Percentiles rank a stretch among this genome's conserved stretches.
Conservation (phyloP, 1,140 invertebrate genomes). For the Sarcophaga bullata region DNA sequence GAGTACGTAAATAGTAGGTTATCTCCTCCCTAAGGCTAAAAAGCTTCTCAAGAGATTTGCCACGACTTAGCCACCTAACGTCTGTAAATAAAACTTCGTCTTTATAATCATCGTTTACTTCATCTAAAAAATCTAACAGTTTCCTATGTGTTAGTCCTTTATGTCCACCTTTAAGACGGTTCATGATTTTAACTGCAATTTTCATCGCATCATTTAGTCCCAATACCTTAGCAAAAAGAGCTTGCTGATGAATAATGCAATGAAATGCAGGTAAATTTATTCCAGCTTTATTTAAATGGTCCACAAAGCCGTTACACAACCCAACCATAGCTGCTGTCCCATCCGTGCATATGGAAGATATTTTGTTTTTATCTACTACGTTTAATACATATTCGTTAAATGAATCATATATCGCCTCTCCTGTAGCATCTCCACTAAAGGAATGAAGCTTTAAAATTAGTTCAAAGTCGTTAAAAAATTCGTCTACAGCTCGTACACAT, state of each 20-base stretch:
- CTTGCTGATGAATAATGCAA: neutral
- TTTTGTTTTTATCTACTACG: no score
- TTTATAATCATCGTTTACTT: neutral
- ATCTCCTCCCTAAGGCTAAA: neutral
- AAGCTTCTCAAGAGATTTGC: neutral
- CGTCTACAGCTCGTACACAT: no score
- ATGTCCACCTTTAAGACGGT: neutral
- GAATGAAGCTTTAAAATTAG: no score
- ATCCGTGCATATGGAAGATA: no score
- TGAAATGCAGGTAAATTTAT: neutral
- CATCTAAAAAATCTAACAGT: neutral
- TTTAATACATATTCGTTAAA: no score
- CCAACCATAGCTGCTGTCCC: no score
- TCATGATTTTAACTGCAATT: neutral
- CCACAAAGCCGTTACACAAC: no score
- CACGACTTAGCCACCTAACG: constrained; percentile 3
- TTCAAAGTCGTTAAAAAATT: no score
- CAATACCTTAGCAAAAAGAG: neutral
- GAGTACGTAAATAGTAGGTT: neutral
- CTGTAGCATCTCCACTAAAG: no score
- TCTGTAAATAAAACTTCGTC: neutral
- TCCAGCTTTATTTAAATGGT: no score
- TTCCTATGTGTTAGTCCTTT: neutral
- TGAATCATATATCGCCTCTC: no score
- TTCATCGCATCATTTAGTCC: neutral